These are phyloP conservation scores for Phyllotreta cruciferae DNA, from an alignment of 2,888 invertebrate species.

Conservation along the genomic window DNA sequence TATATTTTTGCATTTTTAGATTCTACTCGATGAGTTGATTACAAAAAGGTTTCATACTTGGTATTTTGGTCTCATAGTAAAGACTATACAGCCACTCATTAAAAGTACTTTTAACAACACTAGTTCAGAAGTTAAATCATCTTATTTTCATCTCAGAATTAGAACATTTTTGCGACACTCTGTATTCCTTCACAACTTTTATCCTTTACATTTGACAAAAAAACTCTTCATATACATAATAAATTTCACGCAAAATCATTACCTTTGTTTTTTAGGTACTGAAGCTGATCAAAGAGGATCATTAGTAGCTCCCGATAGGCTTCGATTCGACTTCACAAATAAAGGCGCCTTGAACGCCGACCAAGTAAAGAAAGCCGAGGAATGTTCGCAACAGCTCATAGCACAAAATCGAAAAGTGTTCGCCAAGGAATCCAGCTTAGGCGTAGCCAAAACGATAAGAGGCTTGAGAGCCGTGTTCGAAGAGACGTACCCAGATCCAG, in stretches of 20 bases:
- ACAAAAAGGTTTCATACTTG: too few relatives aligned
- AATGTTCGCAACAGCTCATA: constrained; percentile 76
- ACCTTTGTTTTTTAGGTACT: constrained; percentile 63
- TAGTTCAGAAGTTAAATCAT: too few relatives aligned
- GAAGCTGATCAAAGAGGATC: constrained; percentile 97
- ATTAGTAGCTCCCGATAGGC: constrained; percentile 93
- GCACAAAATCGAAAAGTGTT: constrained; percentile 67
- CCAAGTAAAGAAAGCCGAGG: constrained; percentile 89
- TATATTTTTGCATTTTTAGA: too few relatives aligned
- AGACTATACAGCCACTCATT: too few relatives aligned
- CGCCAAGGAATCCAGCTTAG: constrained; percentile 83
- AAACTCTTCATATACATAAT: too few relatives aligned
- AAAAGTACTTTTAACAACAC: too few relatives aligned
- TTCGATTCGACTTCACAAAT: constrained; percentile 97
- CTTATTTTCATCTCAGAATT: too few relatives aligned
- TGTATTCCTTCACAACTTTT: too few relatives aligned
- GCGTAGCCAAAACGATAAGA: constrained; percentile 87
- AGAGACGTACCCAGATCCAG: constrained; percentile 98
- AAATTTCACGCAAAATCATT: background rate
- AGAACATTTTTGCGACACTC: too few relatives aligned
- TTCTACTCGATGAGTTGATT: too few relatives aligned
- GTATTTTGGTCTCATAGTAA: too few relatives aligned
- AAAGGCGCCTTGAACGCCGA: constrained; percentile 89
- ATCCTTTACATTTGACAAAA: too few relatives aligned
- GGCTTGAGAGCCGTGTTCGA: constrained; percentile 98